phyloP scores from a whole-genome alignment of 1,140 invertebrate species.

The Amphibalanus amphitrite region DNA sequence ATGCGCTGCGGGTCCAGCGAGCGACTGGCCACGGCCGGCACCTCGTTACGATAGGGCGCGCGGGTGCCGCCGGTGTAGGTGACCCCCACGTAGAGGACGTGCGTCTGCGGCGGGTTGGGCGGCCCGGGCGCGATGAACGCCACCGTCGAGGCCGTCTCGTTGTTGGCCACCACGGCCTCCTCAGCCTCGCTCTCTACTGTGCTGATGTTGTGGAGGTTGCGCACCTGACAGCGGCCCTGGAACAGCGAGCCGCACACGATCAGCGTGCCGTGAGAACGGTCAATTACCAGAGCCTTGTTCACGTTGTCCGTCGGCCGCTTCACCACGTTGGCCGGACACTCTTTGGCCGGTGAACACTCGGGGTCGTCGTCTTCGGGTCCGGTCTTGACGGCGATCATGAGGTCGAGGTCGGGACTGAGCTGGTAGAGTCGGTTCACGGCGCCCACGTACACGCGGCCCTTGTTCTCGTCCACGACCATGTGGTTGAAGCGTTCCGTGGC shows the following conservation, averaged over 20 bases:
- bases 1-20: slow-evolving; percentile 71
- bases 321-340: slow-evolving; percentile 22
- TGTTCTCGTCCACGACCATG: slow-evolving; percentile 77
- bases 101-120: slow-evolving; percentile 52
- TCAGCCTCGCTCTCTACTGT: slow-evolving; percentile 53
- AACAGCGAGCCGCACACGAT: slow-evolving; percentile 84
- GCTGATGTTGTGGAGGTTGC: slow-evolving; percentile 74
- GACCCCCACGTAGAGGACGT: slow-evolving; percentile 88
- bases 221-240: slow-evolving; percentile 74
- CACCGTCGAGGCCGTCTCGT: slow-evolving; percentile 81
- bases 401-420: slow-evolving; percentile 63
- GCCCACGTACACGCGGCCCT: slow-evolving; percentile 78
- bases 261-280: slow-evolving; percentile 71
- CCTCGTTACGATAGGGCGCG: slow-evolving; percentile 79
- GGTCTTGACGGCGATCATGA: slow-evolving; percentile 57
- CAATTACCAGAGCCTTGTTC: slow-evolving; percentile 89
- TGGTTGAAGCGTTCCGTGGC: slow-evolving; percentile 38
- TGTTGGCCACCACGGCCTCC: slow-evolving; percentile 86
- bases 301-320: slow-evolving; percentile 71
- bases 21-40: slow-evolving; percentile 81
- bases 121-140: slow-evolving; percentile 92
- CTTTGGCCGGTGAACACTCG: slow-evolving; percentile 57
- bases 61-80: slow-evolving; percentile 62
- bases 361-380: slow-evolving; percentile 78
- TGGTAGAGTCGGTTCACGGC: slow-evolving; percentile 87